phyloP scores from a whole-genome alignment of 2,797 vertebrate species.

The Phrynocephalus forsythii region DNA sequence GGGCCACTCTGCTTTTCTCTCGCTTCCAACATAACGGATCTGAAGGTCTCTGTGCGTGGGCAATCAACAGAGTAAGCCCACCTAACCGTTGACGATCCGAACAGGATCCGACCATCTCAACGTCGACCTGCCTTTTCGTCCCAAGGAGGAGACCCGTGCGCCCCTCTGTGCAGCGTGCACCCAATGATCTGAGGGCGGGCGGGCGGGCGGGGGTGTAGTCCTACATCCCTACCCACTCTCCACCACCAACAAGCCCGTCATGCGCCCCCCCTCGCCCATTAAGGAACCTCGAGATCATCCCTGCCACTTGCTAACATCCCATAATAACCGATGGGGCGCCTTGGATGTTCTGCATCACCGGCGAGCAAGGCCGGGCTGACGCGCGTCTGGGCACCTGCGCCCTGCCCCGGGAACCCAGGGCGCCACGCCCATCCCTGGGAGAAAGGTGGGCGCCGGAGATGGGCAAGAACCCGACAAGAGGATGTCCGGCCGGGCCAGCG shows the following conservation, averaged over 20 bases:
- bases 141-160: neutral
- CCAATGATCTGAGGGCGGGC: neutral
- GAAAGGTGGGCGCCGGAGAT: neutral
- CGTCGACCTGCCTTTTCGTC: neutral
- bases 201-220: neutral
- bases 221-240: no score
- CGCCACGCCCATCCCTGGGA: neutral
- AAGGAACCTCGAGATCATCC: neutral
- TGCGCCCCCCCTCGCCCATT: neutral
- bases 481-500: no score
- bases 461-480: neutral
- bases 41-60: no score
- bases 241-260: neutral
- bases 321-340: no score
- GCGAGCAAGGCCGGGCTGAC: neutral
- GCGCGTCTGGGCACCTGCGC: neutral
- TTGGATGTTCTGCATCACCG: no score
- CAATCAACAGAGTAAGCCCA: no score
- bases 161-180: neutral
- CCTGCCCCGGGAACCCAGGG: neutral
- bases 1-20: neutral
- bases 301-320: neutral
- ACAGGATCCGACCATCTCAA: no score
- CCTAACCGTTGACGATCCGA: no score
- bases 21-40: neutral